Percentiles rank a stretch among this genome's conserved stretches.
Conservation (phyloP, 2,888 invertebrate species). For the Timema cristinae region DNA sequence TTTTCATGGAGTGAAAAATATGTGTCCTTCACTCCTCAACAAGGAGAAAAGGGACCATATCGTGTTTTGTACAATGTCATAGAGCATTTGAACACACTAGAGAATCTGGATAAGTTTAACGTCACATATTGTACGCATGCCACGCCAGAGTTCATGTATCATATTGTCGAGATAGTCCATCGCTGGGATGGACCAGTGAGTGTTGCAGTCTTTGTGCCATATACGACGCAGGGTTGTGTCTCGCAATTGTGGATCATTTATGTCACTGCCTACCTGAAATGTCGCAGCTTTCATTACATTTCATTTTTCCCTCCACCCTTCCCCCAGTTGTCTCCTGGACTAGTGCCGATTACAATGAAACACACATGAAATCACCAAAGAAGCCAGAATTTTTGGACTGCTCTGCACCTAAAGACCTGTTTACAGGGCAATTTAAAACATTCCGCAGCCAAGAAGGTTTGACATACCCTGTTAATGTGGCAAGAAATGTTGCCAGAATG, state of each 20-base stretch:
- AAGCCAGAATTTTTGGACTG: constrained; percentile 23
- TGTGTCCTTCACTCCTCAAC: constrained; percentile 55
- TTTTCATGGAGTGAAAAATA: constrained; percentile 51
- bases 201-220: constrained; percentile 64
- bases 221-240: constrained; percentile 59
- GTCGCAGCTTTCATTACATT: constrained; percentile 64
- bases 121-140: constrained; percentile 70
- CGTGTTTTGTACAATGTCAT: constrained; percentile 61
- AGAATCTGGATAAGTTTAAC: constrained; percentile 41
- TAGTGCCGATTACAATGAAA: background rate
- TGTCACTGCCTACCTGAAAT: constrained; percentile 64
- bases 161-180: constrained; percentile 61
- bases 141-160: constrained; percentile 66
- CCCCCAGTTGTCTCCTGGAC: constrained; percentile 45
- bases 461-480: constrained; percentile 69
- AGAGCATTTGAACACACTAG: constrained; percentile 43
- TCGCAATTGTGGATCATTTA: constrained; percentile 58
- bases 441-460: constrained; percentile 41
- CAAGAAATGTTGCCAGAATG: constrained; percentile 64
- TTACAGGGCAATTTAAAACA: constrained; percentile 31
- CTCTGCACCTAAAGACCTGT: constrained; percentile 21
- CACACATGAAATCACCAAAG: background rate
- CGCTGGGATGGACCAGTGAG: constrained; percentile 70
- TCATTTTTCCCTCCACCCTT: constrained; percentile 57
- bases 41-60: constrained; percentile 55